Conservation (phyloP, 1,140 invertebrate species). For the Tetragnatha versicolor region DNA sequence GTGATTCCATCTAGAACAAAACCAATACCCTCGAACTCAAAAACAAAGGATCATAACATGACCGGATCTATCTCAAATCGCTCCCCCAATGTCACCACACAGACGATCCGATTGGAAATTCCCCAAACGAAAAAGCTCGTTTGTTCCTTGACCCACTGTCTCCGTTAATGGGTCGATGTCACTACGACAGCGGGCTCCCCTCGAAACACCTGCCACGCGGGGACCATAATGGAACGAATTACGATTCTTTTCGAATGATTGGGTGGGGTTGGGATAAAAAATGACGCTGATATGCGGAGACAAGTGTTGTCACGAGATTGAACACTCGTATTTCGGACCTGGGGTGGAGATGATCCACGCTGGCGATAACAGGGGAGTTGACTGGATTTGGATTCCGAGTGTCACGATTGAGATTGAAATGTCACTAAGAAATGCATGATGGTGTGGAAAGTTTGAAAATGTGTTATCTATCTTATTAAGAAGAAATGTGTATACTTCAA, state of each 20-base stretch:
- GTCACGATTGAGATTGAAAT: too few species aligned
- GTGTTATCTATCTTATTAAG: too few species aligned
- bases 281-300: constrained; percentile 1
- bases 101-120: too few species aligned
- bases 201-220: background rate
- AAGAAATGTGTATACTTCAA: too few species aligned
- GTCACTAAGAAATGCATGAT: too few species aligned
- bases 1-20: too few species aligned
- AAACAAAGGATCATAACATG: too few species aligned
- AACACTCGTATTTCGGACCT: background rate
- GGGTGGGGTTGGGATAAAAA: constrained; percentile 6
- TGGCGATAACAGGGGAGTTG: background rate
- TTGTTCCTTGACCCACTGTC: constrained; percentile 5
- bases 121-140: too few species aligned
- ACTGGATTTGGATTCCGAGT: background rate
- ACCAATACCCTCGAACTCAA: too few species aligned
- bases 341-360: background rate
- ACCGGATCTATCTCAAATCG: too few species aligned
- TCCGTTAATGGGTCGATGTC: background rate
- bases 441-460: too few species aligned
- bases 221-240: background rate
- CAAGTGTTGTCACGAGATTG: background rate
- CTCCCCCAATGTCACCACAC: too few species aligned
- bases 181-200: background rate
- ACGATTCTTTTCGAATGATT: background rate